Percentiles rank a stretch among this genome's conserved stretches.
Conservation (phyloP, 2,888 invertebrate species). For the Cyclophora punctaria region DNA sequence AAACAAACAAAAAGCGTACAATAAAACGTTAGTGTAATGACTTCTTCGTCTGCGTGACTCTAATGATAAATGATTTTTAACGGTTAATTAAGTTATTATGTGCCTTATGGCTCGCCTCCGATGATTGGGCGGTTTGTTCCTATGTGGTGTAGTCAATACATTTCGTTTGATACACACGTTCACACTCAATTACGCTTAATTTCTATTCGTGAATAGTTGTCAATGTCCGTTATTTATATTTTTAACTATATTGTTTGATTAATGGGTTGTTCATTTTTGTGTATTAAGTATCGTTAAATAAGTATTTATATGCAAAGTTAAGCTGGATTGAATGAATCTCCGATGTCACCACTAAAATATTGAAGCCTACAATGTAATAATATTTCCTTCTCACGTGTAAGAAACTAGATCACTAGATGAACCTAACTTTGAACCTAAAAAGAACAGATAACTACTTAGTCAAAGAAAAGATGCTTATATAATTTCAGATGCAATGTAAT, state of each 20-base stretch:
- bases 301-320: too few relatives aligned
- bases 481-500: too few relatives aligned
- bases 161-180: constrained; percentile 4
- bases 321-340: too few relatives aligned
- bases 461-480: too few relatives aligned
- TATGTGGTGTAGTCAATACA: constrained; percentile 4
- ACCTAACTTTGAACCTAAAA: too few relatives aligned
- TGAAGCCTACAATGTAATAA: too few relatives aligned
- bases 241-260: neutral
- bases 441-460: too few relatives aligned
- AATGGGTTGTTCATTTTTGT: too few relatives aligned
- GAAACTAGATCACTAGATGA: too few relatives aligned
- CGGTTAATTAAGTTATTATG: constrained; percentile 30
- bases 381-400: too few relatives aligned
- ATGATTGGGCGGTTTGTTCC: constrained; percentile 6
- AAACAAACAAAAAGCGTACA: constrained; percentile 21
- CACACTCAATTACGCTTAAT: constrained; percentile 9
- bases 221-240: constrained; percentile 8
- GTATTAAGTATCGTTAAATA: too few relatives aligned
- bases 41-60: constrained; percentile 18
- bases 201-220: constrained; percentile 10
- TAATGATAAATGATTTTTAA: constrained; percentile 20
- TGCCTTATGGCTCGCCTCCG: constrained; percentile 24
- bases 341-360: too few relatives aligned
- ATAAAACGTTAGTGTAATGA: constrained; percentile 15